Conservation (phyloP, 2,113 vertebrate genomes). For the Phyllostomus discolor region DNA sequence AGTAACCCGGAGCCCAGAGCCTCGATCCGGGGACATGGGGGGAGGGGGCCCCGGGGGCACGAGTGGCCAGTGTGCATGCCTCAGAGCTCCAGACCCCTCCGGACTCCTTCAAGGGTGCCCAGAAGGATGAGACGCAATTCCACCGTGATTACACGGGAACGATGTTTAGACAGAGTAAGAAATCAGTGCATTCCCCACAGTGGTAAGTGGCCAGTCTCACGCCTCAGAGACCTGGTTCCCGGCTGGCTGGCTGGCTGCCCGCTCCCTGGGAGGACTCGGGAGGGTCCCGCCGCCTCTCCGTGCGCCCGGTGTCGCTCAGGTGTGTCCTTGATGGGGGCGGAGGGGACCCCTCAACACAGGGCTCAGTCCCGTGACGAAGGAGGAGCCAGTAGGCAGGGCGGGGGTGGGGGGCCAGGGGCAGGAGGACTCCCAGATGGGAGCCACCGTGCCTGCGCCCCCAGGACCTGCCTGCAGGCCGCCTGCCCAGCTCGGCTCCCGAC, state of each 20-base stretch:
- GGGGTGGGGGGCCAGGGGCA: no score
- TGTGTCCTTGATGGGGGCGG: fast-evolving
- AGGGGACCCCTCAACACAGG: neutral
- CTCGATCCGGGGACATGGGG: neutral
- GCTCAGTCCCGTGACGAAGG: neutral
- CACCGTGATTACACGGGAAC: neutral
- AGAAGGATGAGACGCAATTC: neutral
- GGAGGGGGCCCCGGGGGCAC: fast-evolving
- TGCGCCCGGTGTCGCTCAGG: fast-evolving
- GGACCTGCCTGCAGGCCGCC: neutral
- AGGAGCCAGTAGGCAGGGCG: fast-evolving
- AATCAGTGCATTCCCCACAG: neutral
- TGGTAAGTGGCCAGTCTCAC: neutral
- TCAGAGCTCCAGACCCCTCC: fast-evolving
- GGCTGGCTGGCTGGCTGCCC: neutral
- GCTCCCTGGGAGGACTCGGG: neutral
- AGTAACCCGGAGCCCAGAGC: neutral
- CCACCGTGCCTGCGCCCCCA: neutral
- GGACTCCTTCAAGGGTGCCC: neutral
- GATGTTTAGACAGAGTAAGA: neutral
- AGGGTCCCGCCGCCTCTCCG: neutral
- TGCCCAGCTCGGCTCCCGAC: neutral
- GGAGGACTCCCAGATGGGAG: fast-evolving
- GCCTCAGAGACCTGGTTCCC: neutral
- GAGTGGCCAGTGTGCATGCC: neutral